Base-by-base conservation (phyloP, 2,888 invertebrate genomes). In the Sarcophaga caerulescens region DNA sequence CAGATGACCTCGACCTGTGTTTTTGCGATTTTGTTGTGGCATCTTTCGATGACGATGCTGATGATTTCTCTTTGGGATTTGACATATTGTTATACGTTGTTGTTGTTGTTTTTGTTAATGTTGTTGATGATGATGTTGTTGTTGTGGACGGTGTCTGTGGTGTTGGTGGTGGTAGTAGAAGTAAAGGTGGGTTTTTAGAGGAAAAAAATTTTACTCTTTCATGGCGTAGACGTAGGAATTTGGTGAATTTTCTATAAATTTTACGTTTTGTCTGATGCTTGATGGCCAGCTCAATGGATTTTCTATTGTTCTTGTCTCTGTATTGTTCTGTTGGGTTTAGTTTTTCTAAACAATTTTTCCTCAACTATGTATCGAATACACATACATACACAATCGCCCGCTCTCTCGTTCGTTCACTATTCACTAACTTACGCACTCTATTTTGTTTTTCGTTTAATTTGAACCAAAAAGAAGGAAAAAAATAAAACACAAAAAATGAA, bases 1-100 rank as follows among this genome's bases (percentile, higher is more conserved):
- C 95, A 63, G 96, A 96, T 84, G 97, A 97, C 92, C 96, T 94
- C 89, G 89, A 90, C 89, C 92, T 91, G 89, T 90, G 90, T 73
- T 91, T 89, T 65, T 85, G 87, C 23, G 80, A 81, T 69, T 85
- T 87, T 70, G 77, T 73, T 73, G 63, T 62, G 71, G 73, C 75
- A 82, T 84, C 81, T 81, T 84, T 81, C 23, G 86, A 86, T 5
- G 86, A 74, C 62, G 84, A 86, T 77, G 86, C 81, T 78, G 75
- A 44, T 11, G 86, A 75, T 68, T 75, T 75, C 63, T 86, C 86
- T 47, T 78, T 78, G 44, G 78, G n/a, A 35, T 86, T 68, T 70
- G 86, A 45, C 86, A 86, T 86, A 21, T 77, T 62, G 52, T 35
- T 68, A 71, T 69, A 65, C 45, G 59, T 78, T 78, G 82, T 82